phyloP scores from a whole-genome alignment of 2,888 invertebrate species.

The Pachliopta kotzebuea region DNA sequence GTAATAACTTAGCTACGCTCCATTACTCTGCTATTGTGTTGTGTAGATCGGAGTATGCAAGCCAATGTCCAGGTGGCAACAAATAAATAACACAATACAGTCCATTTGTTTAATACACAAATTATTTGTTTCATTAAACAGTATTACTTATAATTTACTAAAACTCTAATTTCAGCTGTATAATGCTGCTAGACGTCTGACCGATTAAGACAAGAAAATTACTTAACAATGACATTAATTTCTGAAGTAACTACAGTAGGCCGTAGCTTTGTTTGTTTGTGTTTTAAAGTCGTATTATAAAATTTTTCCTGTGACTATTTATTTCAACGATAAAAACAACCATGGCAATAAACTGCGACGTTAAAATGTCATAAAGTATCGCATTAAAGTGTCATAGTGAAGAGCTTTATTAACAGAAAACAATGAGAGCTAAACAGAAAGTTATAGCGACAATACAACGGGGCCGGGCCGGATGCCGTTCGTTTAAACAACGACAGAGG shows the following conservation, averaged over 20 bases:
- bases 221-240: no score
- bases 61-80: slow-evolving; percentile 4
- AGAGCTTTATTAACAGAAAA: slow-evolving; percentile 28
- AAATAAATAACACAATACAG: no score
- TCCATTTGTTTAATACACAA: no score
- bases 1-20: slow-evolving; percentile 25
- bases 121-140: no score
- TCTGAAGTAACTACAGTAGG: no score
- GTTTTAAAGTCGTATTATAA: no score
- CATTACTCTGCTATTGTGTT: slow-evolving; percentile 12
- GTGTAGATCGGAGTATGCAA: slow-evolving; percentile 15
- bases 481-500: slow-evolving; percentile 15
- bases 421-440: slow-evolving; percentile 26
- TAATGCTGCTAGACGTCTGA: no score
- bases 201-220: no score
- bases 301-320: no score
- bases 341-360: slow-evolving; percentile 14
- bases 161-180: no score
- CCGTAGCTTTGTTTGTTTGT: no score
- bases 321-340: background rate
- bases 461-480: slow-evolving; percentile 17
- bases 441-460: slow-evolving; percentile 21
- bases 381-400: slow-evolving; percentile 22
- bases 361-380: slow-evolving; percentile 19
- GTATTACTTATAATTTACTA: no score